Base-by-base conservation (phyloP, 2,113 vertebrate species). In the Artemisiospiza belli region DNA sequence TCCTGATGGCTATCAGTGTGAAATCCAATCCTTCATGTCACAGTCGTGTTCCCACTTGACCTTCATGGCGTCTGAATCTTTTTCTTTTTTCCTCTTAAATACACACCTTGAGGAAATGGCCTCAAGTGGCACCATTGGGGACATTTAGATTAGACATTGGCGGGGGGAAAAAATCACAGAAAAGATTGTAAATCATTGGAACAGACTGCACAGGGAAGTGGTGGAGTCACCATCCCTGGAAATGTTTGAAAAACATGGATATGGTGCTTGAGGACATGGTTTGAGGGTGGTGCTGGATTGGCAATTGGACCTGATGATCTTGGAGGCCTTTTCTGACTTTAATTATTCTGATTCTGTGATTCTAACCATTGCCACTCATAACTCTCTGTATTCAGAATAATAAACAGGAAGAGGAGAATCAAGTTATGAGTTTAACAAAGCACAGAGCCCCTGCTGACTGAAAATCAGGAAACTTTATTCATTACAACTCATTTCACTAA, bases 381-480 rank as follows among this genome's bases (percentile, higher is more conserved):
- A 47, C 24, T 21, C 19, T 20, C 30, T 62, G 2, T 17, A 8
- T 51, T 52, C 51, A 41, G 52, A 78, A 62, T 70, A 63, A 67
- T 24, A 89, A 94, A 47, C 1, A 0, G 22, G 61, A 78, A 52
- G 39, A 39, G 61, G 49, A 72, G 61, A 49, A 30, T 44, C 10
- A 5, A 23, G 10, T 7, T 10, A 5, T 16, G 57, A 75, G 37
- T 51, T 68, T 6, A 66, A 73, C 31, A 82, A 93, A 90, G 54
- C 52, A 58, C 8, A 1, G 66, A 93, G 46, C 27, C 31, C 77
- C 41, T 54, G 79, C 52, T 82, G 73, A 31, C 8, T 90, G 94
- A 87, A 91, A 96, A 84, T 82, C 73, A 35, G 62, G 88, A 78
- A 82, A 43, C 52, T 97, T 96, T 96, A 95, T 90, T 96, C 89